Percentiles rank a stretch among this genome's conserved stretches.
Evolutionary conservation across 2,888 invertebrate species (phyloP).

Genomic region (Stenichneumon culpator): DNA sequence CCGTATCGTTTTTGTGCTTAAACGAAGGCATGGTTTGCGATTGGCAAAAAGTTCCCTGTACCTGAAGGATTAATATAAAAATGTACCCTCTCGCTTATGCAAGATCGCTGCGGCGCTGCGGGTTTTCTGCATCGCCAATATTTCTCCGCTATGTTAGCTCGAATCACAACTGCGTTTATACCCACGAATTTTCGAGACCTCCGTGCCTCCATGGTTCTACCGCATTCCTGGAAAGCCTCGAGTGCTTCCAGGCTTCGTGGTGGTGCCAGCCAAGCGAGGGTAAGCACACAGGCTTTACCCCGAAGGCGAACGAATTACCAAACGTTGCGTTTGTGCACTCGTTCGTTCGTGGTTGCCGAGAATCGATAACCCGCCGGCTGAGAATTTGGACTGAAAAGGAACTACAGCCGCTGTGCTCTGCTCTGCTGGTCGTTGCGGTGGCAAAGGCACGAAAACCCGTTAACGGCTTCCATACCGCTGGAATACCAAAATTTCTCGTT

Average conservation of each 20-base stretch:
- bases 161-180: constrained; percentile 29
- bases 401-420: constrained; percentile 14
- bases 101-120: neutral
- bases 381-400: constrained; percentile 55
- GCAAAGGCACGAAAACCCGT: neutral
- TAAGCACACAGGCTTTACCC: constrained; percentile 23
- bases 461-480: neutral
- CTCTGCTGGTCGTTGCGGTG: constrained; percentile 15
- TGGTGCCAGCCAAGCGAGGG: constrained; percentile 26
- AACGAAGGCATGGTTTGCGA: too few relatives aligned
- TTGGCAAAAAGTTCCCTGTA: too few relatives aligned
- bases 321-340: constrained; percentile 47
- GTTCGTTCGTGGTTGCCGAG: constrained; percentile 21
- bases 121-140: neutral
- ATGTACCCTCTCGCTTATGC: too few relatives aligned
- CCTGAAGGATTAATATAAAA: too few relatives aligned
- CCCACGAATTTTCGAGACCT: neutral
- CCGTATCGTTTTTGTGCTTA: too few relatives aligned
- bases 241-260: neutral
- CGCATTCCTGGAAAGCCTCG: constrained; percentile 58
- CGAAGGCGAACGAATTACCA: constrained; percentile 53
- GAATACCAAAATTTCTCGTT: constrained; percentile 27
- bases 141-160: neutral
- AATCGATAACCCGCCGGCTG: constrained; percentile 42
- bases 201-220: constrained; percentile 22